Conservation (phyloP, 1,140 invertebrate species). For the Drosophila fuyamai region DNA sequence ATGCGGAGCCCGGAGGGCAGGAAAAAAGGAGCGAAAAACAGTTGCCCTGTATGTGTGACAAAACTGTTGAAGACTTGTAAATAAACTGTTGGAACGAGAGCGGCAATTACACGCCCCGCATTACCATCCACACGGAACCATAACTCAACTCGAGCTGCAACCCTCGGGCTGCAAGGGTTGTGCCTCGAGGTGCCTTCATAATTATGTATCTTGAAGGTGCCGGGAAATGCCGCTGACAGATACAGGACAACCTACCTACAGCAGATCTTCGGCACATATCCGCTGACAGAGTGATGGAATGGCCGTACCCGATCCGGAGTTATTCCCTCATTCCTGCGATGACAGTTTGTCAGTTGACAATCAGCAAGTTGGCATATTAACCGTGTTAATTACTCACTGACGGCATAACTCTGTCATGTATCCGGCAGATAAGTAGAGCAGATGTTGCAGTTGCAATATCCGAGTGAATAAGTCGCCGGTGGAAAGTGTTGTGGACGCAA, state of each 20-base stretch:
- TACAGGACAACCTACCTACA: conserved; percentile 42
- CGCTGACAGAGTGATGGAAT: conserved; percentile 21
- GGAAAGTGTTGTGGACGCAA: background rate
- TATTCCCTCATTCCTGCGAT: conserved; percentile 28
- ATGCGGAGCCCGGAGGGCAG: background rate
- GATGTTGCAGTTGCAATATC: conserved; percentile 22
- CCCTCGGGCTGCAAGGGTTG: conserved; percentile 27
- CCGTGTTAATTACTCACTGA: conserved; percentile 52
- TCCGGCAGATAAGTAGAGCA: conserved; percentile 25
- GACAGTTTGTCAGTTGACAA: conserved; percentile 49
- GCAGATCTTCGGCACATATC: conserved; percentile 19
- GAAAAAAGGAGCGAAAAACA: conserved; percentile 13
- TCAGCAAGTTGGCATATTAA: conserved; percentile 42
- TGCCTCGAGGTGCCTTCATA: conserved; percentile 3
- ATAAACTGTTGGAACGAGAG: conserved; percentile 62
- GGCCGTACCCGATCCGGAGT: conserved; percentile 6
- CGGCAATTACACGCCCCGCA: conserved; percentile 57
- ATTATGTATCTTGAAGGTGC: conserved; percentile 34
- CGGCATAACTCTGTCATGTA: conserved; percentile 41
- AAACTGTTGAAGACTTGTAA: conserved; percentile 65
- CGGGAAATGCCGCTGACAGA: conserved; percentile 41
- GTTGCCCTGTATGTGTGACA: conserved; percentile 38
- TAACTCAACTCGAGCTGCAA: conserved; percentile 50
- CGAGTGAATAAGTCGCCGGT: background rate
- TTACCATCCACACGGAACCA: conserved; percentile 55